Base-by-base conservation (phyloP, 2,888 invertebrate species). In the Hypselothyrea guttata region DNA sequence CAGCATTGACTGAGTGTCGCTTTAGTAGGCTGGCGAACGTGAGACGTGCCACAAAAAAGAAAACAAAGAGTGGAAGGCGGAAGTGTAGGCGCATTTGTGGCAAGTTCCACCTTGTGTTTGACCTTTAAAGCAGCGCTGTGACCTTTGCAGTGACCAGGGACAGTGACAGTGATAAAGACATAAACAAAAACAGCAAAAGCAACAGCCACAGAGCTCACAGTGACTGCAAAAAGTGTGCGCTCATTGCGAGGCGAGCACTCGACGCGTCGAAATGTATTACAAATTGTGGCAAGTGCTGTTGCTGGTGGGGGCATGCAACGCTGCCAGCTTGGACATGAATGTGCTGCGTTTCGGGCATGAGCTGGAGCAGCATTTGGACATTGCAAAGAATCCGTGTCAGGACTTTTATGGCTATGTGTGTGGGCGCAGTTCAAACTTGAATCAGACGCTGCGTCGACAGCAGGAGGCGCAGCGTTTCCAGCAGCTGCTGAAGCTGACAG, bases 321-420 rank as follows among this genome's bases (percentile, higher is more conserved):
- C 65, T 18, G 64, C 53, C 38, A 72, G 62, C 47, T 54, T 75
- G 7, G 82, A 87, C 27, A 77, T 78, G 35, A 87, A 87, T 35
- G 60, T 88, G 9, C 13, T 81, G 57, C 74, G 64, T 30, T 87
- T 88, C 15, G 73, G 82, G 2, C 83, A 83, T 44, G 84, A 88
- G 18, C 45, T 89, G 28, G 81, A 84, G 13, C 79, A 74, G 12
- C 76, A 83, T 54, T 35, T 89, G 45, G 87, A 89, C 54, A 49
- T 37, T 0, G 69, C 63, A 2, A 72, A 64, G 34, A 63, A 69
- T 12, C 89, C 89, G 2, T 89, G 89, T 37, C 73, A 86, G 33
- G 88, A 89, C 52, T 89, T 89, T 13, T 88, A 86, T 56, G 85
- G 84, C 9, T 86, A 82, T 59, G 87, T 89, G 4, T 89, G 89